Base-by-base conservation (phyloP, 1,140 invertebrate species). In the Musca domestica region DNA sequence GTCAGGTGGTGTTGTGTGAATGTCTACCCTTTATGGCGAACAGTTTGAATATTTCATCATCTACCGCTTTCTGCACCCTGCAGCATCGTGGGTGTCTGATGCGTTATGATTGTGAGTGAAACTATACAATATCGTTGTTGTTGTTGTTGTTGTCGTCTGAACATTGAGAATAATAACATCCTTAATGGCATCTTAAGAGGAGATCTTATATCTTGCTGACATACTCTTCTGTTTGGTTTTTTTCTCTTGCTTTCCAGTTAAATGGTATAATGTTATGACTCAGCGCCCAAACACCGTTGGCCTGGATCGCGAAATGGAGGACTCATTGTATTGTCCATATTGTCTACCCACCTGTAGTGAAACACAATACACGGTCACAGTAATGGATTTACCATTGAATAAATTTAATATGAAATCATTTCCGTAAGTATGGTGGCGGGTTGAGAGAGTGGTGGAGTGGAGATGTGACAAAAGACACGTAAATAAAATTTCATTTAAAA, bases 11-110 rank as follows among this genome's bases (percentile, higher is more conserved):
- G 0, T 75, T 84, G 9, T 87, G 86, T 67, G 84, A 83, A 23
- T 87, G 86, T 56, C 80, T 85, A 2, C 86, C 86, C 0, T 87
- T 86, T 66, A 82, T 82, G 66, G 80, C 85, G 10, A 41, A 74
- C 85, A 83, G 2, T 78, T 82, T 68, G 74, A 82, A 66, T 73
- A 69, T 2, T 71, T 73, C 25, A 72, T 78, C 78, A 30, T 81
- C 49, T 14, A 67, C 51, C 15, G 74, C 78, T 51, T 77, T 70
- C 49, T 80, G 78, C 71, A 80, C 75, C 10, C 64, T 80, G 27
- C 74, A 77, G 69, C 78, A 80, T 63, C 66, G 76, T 54, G 71
- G 73, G 41, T 80, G 78, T 49, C 70, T 80, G 27, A 71, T 49
- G 61, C 78, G 76, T 15, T 80, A 80, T 69, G 70, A 74, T 46